Conservation (phyloP, 2,888 invertebrate genomes). For the Trichopria drosophilae region DNA sequence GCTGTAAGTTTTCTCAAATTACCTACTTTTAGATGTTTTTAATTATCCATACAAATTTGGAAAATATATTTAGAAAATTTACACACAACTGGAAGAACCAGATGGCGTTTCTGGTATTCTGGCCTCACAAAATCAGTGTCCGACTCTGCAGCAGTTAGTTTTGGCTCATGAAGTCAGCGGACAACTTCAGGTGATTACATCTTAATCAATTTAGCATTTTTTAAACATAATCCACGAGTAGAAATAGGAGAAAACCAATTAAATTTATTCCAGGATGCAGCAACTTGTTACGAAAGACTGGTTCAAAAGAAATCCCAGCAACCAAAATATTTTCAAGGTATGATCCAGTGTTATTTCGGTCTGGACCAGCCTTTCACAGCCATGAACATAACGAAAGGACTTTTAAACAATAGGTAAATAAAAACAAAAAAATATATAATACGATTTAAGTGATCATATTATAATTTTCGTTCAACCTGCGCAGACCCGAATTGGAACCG, state of each 20-base stretch:
- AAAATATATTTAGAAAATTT: constrained; percentile 68
- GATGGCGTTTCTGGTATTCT: constrained; percentile 84
- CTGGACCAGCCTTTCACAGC: constrained; percentile 88
- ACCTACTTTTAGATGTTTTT: too few relatives aligned
- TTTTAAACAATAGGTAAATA: constrained; percentile 62
- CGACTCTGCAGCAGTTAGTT: constrained; percentile 80
- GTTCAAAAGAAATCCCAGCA: constrained; percentile 63
- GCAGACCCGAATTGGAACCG: constrained; percentile 63
- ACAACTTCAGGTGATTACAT: constrained; percentile 63
- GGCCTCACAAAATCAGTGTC: constrained; percentile 72
- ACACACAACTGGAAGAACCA: constrained; percentile 84
- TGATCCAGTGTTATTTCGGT: constrained; percentile 83
- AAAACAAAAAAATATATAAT: not conserved
- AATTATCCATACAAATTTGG: too few relatives aligned
- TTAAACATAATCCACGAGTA: not conserved
- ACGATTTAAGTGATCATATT: not conserved
- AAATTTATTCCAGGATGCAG: constrained; percentile 67
- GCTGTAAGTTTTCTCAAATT: constrained; percentile 42
- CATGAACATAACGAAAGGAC: constrained; percentile 72
- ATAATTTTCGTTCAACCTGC: constrained; percentile 5
- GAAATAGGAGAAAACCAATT: not conserved
- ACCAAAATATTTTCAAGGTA: constrained; percentile 65
- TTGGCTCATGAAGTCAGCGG: constrained; percentile 84
- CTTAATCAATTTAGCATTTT: constrained; percentile 5
- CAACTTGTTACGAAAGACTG: constrained; percentile 84